Evolutionary conservation across 2,113 vertebrate species (phyloP), one percentile per base, ranked within the genome.

Genomic region (Dipodomys spectabilis): DNA sequence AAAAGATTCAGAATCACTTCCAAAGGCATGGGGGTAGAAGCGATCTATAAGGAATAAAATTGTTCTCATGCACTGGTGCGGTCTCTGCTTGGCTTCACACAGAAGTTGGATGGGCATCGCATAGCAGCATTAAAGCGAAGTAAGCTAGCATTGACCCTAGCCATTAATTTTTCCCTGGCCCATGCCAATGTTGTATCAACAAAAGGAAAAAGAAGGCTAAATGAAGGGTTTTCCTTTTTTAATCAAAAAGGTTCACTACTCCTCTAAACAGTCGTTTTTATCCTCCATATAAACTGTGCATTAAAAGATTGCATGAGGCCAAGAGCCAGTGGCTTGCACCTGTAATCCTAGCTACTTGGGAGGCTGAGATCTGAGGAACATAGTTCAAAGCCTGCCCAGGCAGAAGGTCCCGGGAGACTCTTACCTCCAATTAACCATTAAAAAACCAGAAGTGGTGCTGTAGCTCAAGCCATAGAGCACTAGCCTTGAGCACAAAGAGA

Each of bases 1-100:
- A 16, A 16, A 75, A 80, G n/a, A 35, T 96, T 62, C 73, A 19
- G 25, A 94, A 65, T 86, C 62, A 5, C 7, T 95, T 94, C 7
- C 60, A 92, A 84, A 96, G 5, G 30, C 60, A 53, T 44, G 30
- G 15, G 28, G 83, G 87, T 93, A 60, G 22, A 82, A 93, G 15
- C 53, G 57, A 9, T 57, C 60, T 30, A 30, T 35, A 27, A n/a
- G 82, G 64, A 92, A 57, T 5, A 85, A 12, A 88, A 86, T 79
- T 49, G 65, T 30, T 87, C 22, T 49, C 64, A 57, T 72, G 20
- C 7, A 86, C 32, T 73, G 20, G 16, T 74, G 49, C 91, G 60
- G 8, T 49, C 49, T 49, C 49, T 49, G 49, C 2, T 49, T 49
- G 49, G 49, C 49, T 49, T 49, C 9, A 49, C 49, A 49, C 49